phyloP scores from a whole-genome alignment of 2,888 invertebrate genomes.

The Shargacucullia verbasci region DNA sequence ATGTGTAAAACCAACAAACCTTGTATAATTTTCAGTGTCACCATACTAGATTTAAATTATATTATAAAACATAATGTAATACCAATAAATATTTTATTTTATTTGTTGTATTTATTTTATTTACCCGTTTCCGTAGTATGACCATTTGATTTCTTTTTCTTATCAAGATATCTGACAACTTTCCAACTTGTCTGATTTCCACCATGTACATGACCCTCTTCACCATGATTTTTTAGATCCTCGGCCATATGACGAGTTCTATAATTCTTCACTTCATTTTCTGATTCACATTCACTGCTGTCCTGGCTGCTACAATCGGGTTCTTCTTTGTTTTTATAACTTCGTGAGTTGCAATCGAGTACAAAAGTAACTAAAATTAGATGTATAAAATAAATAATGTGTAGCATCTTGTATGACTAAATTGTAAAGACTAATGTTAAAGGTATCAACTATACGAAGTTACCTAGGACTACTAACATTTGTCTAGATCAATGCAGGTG shows the following conservation, averaged over 20 bases:
- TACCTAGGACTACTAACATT: constrained; percentile 9
- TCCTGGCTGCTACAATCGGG: constrained; percentile 1
- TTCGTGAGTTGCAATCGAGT: constrained; percentile 7
- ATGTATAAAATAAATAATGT: background rate
- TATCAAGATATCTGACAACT: background rate
- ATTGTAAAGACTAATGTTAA: too few species aligned
- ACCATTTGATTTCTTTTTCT: background rate
- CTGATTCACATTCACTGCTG: constrained; percentile 6
- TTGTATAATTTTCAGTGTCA: too few species aligned
- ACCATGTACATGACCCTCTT: background rate
- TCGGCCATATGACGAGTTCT: background rate
- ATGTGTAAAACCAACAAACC: too few species aligned
- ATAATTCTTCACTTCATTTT: constrained; percentile 25
- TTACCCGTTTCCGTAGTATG: constrained; percentile 20
- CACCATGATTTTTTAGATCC: background rate
- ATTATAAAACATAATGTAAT: too few species aligned
- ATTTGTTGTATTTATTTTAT: background rate
- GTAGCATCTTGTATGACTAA: too few species aligned
- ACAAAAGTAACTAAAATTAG: constrained; percentile 8
- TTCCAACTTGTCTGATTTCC: background rate
- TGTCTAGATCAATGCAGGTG: constrained; percentile 33
- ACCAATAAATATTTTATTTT: too few species aligned
- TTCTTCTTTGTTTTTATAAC: constrained; percentile 1
- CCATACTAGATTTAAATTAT: too few species aligned
- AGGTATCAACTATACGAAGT: constrained; percentile 7